phyloP scores from a whole-genome alignment of 2,113 vertebrate genomes.

The Lethenteron camtschaticum region DNA sequence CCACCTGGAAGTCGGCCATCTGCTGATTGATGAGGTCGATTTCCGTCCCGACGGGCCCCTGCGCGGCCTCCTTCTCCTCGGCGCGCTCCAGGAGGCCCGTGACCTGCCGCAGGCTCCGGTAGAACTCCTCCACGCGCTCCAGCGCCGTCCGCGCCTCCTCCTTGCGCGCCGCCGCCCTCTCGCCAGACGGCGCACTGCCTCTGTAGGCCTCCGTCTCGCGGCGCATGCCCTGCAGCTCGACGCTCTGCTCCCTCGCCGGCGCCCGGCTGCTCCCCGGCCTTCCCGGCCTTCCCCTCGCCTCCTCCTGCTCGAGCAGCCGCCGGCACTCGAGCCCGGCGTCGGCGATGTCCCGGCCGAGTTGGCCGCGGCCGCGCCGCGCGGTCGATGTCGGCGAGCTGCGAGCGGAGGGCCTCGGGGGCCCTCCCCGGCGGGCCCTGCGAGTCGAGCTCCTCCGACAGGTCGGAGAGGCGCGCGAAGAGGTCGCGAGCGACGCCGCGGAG shows the following conservation, averaged over 20 bases:
- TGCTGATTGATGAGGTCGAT: constrained; percentile 82
- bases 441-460: constrained; percentile 79
- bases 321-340: constrained; percentile 49
- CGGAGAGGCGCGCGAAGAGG: constrained; percentile 65
- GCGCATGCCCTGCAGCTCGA: constrained; percentile 59
- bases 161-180: constrained; percentile 45
- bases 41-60: constrained; percentile 62
- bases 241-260: constrained; percentile 44
- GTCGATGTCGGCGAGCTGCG: constrained; percentile 61
- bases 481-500: constrained; percentile 63
- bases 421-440: too few relatives aligned
- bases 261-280: too few relatives aligned
- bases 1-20: constrained; percentile 75
- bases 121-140: constrained; percentile 50
- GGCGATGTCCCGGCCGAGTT: constrained; percentile 49
- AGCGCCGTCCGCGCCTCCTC: constrained; percentile 50
- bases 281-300: constrained; percentile 31
- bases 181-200: constrained; percentile 73
- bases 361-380: constrained; percentile 67
- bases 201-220: constrained; percentile 65
- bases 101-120: constrained; percentile 39
- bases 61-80: constrained; percentile 43
- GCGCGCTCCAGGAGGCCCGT: constrained; percentile 38
- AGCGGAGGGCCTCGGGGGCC: constrained; percentile 17
- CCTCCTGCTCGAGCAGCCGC: constrained; percentile 34